These are phyloP conservation scores for Platorchestia sp. DNA, from an alignment of 1,140 invertebrate genomes.

Conservation along the genomic window DNA sequence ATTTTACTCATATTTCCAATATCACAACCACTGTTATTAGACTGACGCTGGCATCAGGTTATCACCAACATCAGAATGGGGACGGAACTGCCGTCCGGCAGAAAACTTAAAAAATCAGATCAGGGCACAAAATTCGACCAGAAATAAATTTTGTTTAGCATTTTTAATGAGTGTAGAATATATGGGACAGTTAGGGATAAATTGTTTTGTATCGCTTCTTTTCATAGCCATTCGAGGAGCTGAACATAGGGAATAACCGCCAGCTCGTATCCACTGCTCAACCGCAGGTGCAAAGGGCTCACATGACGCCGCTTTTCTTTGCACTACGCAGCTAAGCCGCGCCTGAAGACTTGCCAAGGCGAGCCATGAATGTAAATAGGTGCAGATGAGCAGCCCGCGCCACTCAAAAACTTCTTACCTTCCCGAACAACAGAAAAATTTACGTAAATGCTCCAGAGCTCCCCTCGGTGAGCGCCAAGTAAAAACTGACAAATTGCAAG, in stretches of 20 bases:
- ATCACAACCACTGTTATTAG: no score
- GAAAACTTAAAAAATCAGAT: no score
- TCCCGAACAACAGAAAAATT: background rate
- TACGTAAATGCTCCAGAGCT: background rate
- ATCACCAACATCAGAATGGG: no score
- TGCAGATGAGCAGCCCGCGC: background rate
- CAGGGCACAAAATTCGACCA: no score
- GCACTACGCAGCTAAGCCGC: background rate
- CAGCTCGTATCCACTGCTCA: background rate
- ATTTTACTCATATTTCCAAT: no score
- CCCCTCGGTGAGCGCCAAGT: background rate
- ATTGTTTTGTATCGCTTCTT: no score
- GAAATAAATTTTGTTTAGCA: no score
- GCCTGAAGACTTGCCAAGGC: background rate
- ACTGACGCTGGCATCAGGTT: no score
- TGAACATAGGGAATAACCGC: background rate
- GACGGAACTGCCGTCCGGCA: no score
- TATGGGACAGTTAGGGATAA: no score
- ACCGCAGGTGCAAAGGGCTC: background rate
- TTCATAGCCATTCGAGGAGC: background rate
- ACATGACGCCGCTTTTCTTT: background rate
- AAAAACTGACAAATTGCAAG: background rate
- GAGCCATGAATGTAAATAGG: background rate
- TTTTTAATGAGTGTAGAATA: no score
- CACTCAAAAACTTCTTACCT: background rate